These are phyloP conservation scores for Margaritifera margaritifera DNA, from an alignment of 2,888 invertebrate species.

Conservation along the genomic window DNA sequence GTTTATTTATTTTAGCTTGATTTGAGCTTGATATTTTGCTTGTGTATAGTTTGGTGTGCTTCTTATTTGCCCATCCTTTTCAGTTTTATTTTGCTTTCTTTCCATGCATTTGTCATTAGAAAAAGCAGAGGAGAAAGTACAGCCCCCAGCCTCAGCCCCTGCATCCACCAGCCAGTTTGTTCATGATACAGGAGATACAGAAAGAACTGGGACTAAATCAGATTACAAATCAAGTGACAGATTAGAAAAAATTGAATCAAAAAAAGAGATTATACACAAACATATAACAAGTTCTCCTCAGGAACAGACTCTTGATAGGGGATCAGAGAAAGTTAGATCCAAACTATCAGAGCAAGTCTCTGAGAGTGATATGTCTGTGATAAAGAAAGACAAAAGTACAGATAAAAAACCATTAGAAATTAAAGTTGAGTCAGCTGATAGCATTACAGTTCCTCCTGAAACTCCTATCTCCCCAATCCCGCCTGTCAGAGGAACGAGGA, in stretches of 20 bases:
- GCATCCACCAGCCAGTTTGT: conserved; percentile 1
- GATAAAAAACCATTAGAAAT: conserved; percentile 6
- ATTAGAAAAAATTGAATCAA: too few species aligned
- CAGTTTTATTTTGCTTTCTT: conserved; percentile 10
- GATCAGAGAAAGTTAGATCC: too few species aligned
- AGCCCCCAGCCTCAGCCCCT: conserved; percentile 14
- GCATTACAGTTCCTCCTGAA: not conserved
- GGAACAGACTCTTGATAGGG: too few species aligned
- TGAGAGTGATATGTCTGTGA: conserved; percentile 1
- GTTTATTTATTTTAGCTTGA: conserved; percentile 12
- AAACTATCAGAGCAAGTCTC: too few species aligned
- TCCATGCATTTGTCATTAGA: conserved; percentile 19
- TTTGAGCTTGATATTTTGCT: conserved; percentile 11
- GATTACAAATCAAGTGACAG: too few species aligned
- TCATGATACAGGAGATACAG: too few species aligned
- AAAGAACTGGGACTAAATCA: too few species aligned
- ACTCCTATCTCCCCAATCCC: too few species aligned
- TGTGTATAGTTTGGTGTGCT: conserved; percentile 16
- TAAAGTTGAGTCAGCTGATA: not conserved
- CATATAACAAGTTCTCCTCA: too few species aligned
- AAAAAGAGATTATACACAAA: too few species aligned
- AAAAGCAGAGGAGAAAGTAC: conserved; percentile 26
- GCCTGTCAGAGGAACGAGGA: conserved; percentile 6
- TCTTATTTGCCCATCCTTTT: conserved; percentile 12
- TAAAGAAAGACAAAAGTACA: not conserved